Evolutionary conservation across 2,888 invertebrate species (phyloP).

Genomic region (Cerceris rybyensis): DNA sequence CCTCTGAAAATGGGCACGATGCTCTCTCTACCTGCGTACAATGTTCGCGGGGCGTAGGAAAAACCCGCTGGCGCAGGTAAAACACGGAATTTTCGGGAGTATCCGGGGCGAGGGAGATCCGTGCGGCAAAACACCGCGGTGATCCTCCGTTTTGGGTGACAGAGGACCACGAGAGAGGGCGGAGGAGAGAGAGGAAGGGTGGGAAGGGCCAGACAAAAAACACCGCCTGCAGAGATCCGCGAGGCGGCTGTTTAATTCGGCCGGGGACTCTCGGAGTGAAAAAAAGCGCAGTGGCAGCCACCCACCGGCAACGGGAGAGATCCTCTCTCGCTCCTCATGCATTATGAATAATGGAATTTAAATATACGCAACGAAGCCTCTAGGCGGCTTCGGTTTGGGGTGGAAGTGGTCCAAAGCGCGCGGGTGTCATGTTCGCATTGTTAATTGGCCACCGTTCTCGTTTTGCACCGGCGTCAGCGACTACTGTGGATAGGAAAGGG

Average conservation of each 20-base stretch:
- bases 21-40: slow-evolving; percentile 37
- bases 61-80: slow-evolving; percentile 48
- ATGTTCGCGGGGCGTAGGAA: slow-evolving; percentile 25
- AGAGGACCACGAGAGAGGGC: slow-evolving; percentile 33
- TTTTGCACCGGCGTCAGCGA: slow-evolving; percentile 54
- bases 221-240: slow-evolving; percentile 66
- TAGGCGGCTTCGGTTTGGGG: slow-evolving; percentile 64
- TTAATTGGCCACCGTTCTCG: slow-evolving; percentile 74
- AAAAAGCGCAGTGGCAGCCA: slow-evolving; percentile 61
- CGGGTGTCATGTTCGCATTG: slow-evolving; percentile 76
- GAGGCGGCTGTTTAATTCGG: slow-evolving; percentile 75
- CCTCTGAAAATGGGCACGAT: slow-evolving; percentile 36
- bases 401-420: slow-evolving; percentile 52
- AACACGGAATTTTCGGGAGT: slow-evolving; percentile 55
- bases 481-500: slow-evolving; percentile 40
- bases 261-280: slow-evolving; percentile 66
- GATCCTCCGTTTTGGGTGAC: slow-evolving; percentile 54
- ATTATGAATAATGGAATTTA: slow-evolving; percentile 80
- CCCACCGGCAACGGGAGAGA: slow-evolving; percentile 7
- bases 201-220: slow-evolving; percentile 54
- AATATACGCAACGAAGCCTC: slow-evolving; percentile 73
- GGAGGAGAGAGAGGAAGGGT: slow-evolving; percentile 37
- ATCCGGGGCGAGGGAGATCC: slow-evolving; percentile 10
- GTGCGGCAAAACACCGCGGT: slow-evolving; percentile 53
- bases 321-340: slow-evolving; percentile 70